Evolutionary conservation across 2,113 vertebrate genomes (phyloP), one percentile per base, ranked within the genome.

Genomic region (Notothenia rossii): DNA sequence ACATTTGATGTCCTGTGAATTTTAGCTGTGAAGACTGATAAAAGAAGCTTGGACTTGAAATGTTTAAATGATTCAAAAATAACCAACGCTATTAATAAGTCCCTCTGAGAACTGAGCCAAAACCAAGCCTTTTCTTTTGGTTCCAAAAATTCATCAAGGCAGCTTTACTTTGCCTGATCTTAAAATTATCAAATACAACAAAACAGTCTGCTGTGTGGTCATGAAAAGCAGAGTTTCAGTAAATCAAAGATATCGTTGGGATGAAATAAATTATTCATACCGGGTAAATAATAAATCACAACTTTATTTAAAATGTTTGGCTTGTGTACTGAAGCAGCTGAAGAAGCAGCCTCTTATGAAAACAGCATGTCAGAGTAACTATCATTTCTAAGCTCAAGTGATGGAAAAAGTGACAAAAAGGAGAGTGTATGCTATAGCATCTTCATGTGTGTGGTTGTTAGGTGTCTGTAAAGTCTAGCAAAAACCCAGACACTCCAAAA

Each of bases 381-480:
- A 18, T 72, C 1, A 66, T 53, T 65, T 68, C 58, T 25, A 36
- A 59, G 14, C 53, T 20, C 25, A 56, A 51, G 8, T 56, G 51
- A 58, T 25, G 48, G 25, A 1, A 58, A 43, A 71, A 25, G 40
- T 9, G 43, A 45, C 18, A 53, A 53, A 75, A 62, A 54, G 11
- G 3, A 46, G 20, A 14, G n/a, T 17, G 14, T 15, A 22, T 29
- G 29, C 29, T 29, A 29, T 22, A 7, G 29, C 29, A n/a, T 46
- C 10, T 50, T 6, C 36, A 36, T 33, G 17, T 45, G 55, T 67
- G 56, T 33, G 1, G 18, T 20, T 72, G 68, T 77, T 59, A 45
- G 74, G 55, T 70, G 65, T 33, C 74, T 77, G 63, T 50, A 63
- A 77, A 63, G 43, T 79, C 51, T 78, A 79, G 77, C 72, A 79